Evolutionary conservation across 2,797 vertebrate genomes (phyloP).

Genomic region (Sebastiscus albofasciatus): DNA sequence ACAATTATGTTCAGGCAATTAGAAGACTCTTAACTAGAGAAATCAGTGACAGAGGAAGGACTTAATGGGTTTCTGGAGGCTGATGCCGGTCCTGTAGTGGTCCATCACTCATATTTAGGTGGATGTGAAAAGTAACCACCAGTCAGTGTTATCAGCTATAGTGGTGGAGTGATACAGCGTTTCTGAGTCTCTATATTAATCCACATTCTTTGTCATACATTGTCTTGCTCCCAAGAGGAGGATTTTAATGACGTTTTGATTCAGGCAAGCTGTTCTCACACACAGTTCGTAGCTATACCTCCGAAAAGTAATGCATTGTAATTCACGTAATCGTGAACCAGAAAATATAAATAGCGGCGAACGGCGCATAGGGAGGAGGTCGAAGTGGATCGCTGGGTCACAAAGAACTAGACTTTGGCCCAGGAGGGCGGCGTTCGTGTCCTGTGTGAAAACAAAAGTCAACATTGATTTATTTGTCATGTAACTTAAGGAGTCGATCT

Average conservation of each 20-base stretch:
- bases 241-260: neutral
- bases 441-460: too few species aligned
- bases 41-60: neutral
- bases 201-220: neutral
- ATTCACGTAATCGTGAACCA: too few species aligned
- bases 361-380: too few species aligned
- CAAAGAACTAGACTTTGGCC: too few species aligned
- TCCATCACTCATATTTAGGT: neutral
- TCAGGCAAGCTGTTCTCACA: neutral
- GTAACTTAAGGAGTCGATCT: too few species aligned
- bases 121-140: neutral
- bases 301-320: too few species aligned
- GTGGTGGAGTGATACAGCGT: neutral
- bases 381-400: too few species aligned
- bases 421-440: too few species aligned
- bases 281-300: too few species aligned
- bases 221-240: neutral
- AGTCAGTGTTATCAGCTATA: neutral
- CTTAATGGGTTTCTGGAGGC: neutral
- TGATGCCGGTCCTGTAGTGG: neutral
- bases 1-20: neutral
- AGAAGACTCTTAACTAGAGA: neutral
- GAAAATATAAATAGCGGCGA: too few species aligned
- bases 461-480: too few species aligned
- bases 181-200: neutral